Percentiles rank a stretch among this genome's conserved stretches.
These are phyloP conservation scores for Suncus etruscus DNA, from an alignment of 2,113 vertebrate species.

Conservation along the genomic window DNA sequence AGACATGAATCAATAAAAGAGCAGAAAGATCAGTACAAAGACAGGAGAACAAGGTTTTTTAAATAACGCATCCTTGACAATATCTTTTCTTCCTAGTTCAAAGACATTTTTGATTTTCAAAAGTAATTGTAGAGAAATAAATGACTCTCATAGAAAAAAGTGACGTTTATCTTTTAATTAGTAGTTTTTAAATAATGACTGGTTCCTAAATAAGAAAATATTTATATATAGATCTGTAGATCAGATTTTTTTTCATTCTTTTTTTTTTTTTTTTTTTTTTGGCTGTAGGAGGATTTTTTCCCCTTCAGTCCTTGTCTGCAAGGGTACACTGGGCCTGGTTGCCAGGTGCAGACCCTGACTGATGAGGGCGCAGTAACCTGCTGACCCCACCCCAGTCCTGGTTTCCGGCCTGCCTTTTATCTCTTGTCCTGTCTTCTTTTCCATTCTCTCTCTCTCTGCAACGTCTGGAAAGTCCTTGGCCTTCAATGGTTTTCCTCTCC, in stretches of 20 bases:
- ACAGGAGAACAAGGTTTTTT: constrained; percentile 12
- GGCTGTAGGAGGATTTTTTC: neutral
- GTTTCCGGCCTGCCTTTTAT: constrained; percentile 72
- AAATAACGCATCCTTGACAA: constrained; percentile 44
- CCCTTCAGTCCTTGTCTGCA: neutral
- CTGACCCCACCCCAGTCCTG: constrained; percentile 59
- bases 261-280: neutral
- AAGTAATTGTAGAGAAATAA: constrained; percentile 4
- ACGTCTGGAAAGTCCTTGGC: neutral
- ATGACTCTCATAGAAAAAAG: neutral
- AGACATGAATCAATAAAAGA: constrained; percentile 69
- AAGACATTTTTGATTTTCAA: constrained; percentile 23
- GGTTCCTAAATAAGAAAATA: constrained; percentile 25
- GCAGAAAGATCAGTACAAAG: constrained; percentile 54
- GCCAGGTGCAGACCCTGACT: constrained; percentile 75
- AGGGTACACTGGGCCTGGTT: constrained; percentile 60
- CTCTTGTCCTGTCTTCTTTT: neutral
- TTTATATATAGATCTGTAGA: rapidly evolving
- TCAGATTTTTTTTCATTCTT: neutral
- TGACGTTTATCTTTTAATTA: neutral
- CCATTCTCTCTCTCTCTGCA: neutral
- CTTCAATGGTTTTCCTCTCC: neutral
- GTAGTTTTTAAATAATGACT: neutral
- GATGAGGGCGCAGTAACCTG: constrained; percentile 62
- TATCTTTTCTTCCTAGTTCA: neutral